Percentiles rank a stretch among this genome's conserved stretches.
These are phyloP conservation scores for Xanthorhoe spadicearia DNA, from an alignment of 2,888 invertebrate genomes.

Conservation along the genomic window DNA sequence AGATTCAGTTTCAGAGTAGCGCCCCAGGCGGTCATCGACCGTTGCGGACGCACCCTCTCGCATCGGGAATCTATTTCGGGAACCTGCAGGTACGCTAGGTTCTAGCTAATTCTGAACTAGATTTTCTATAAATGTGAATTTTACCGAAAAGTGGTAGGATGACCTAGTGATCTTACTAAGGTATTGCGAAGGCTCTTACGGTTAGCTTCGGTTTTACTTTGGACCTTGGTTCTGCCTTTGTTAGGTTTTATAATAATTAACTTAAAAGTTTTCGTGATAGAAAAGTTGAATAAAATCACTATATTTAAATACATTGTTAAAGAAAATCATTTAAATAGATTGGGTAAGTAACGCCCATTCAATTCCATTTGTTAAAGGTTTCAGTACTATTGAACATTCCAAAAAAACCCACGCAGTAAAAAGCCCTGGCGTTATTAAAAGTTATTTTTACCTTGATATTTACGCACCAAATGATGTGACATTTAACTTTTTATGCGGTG, in stretches of 20 bases:
- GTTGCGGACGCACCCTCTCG: constrained; percentile 65
- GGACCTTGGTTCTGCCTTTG: neutral
- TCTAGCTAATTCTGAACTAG: constrained; percentile 8
- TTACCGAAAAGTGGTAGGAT: neutral
- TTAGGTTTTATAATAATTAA: neutral
- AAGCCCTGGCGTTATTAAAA: constrained; percentile 12
- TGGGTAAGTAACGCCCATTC: neutral
- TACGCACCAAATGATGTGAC: constrained; percentile 15
- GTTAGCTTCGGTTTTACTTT: neutral
- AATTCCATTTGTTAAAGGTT: neutral
- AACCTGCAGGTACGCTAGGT: constrained; percentile 59
- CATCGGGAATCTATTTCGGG: constrained; percentile 71
- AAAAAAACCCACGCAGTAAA: constrained; percentile 6
- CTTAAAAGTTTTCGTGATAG: neutral
- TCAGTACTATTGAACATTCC: neutral
- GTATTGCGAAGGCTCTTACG: neutral
- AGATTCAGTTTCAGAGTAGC: constrained; percentile 27
- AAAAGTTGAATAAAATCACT: no score
- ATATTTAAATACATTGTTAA: neutral
- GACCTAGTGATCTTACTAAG: neutral
- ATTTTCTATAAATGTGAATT: neutral
- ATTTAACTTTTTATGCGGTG: constrained; percentile 40
- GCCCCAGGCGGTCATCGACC: constrained; percentile 64
- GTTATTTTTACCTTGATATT: constrained; percentile 15
- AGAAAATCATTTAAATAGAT: no score